Base-by-base conservation (phyloP, 2,888 invertebrate genomes). In the Nomada ruficornis region DNA sequence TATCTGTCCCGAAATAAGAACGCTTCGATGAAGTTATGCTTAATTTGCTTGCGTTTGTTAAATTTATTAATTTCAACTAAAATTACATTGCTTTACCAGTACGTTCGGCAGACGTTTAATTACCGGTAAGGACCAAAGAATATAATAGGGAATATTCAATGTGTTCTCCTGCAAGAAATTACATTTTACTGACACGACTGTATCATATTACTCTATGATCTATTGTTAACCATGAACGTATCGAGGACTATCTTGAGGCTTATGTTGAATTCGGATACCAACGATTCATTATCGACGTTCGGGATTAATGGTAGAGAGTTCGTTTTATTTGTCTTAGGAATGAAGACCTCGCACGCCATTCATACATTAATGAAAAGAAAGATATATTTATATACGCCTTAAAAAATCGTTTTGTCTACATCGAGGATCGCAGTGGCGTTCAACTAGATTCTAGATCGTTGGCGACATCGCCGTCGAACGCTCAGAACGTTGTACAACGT, bases 261-360 rank as follows among this genome's bases (percentile, higher is more conserved):
- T 55, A 26, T 15, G 59, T 67, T 47, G 11, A 29, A 23, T 23
- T 20, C 11, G 23, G 57, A 29, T 13, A 26, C 44, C 26, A 26
- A 15, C 18, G 13, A 4, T 62, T 70, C 54, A 9, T 23, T 23
- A 42, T 44, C 26, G 20, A 29, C 7, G n/a, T 55, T 50, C 23
- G 65, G 42, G 57, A 15, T 52, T 44, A 36, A 54, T 69, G 36
- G 44, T 50, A 52, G 23, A 15, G 50, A 44, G 55, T 64, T 69
- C 60, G n/a, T 72, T 64, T 60, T 2, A 68, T 50, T 62, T 79
- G 63, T 52, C 29, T 47, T 83, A 79, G 82, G 78, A 82, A 86
- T 81, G 70, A 63, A 85, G 26, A 84, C 83, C 89, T 89, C 86
- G 82, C 84, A 82, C 63, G 74, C 65, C 36, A 59, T 23, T 76